Evolutionary conservation across 2,797 vertebrate genomes (phyloP), one percentile per base, ranked within the genome.

Genomic region (Galaxias olidus): DNA sequence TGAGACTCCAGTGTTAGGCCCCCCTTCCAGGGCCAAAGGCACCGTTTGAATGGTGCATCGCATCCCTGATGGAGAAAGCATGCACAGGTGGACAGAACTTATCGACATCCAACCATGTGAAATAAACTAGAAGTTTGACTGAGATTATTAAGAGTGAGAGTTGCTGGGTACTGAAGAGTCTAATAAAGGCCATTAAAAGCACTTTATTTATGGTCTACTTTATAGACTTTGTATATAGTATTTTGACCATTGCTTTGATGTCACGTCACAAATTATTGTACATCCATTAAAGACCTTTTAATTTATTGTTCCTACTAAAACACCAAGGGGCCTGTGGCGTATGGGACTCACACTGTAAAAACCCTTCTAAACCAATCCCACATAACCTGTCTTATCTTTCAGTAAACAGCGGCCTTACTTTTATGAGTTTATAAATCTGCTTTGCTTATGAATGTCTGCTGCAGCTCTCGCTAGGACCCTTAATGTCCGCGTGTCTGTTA

Each of bases 341-440:
- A 15, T 14, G 11, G 30, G 30, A 6, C 30, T 43, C 40, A 44
- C 9, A 57, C 55, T 10, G 55, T 15, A 57, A 57, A 44, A n/a
- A n/a, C 15, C 55, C 10, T 57, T 43, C 40, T 10, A 17, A 57
- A 57, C n/a, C 6, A 1, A 4, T 57, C 4, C 59, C 40, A 50
- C 44, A 4, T 64, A 55, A 53, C 59, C 44, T 41, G 53, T 47
- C 52, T n/a, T 42, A 57, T 62, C 45, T 20, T 41, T 56, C 42
- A 62, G 42, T 68, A 58, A 63, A 63, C 47, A 53, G 56, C n/a
- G 7, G n/a, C 15, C 63, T 59, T 47, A 48, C 51, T 64, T 20
- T 55, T 64, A 13, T 19, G 30, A 30, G 30, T 57, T 46, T 59
- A 47, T 64, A 57, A 69, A 64, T 68, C 61, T 64, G 9, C 40